Conservation (phyloP, 2,888 invertebrate species). For the Caenorhabditis uteleia region DNA sequence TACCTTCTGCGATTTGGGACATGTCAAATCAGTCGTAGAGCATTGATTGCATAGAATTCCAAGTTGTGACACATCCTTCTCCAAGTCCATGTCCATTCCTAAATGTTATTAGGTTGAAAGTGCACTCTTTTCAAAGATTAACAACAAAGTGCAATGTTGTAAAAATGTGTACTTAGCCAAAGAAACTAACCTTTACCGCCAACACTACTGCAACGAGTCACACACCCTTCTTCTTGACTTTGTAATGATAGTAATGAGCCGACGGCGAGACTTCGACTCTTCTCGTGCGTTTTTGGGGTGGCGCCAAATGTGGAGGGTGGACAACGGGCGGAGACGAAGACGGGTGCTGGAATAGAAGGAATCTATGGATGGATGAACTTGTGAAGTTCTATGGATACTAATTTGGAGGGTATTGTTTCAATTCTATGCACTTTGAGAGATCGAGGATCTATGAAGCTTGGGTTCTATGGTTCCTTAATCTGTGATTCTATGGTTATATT, state of each 20-base stretch:
- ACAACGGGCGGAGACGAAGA: slow-evolving; percentile 33
- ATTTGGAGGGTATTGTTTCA: no score
- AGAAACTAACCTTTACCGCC: background rate
- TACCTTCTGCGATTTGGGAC: slow-evolving; percentile 49
- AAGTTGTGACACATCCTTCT: slow-evolving; percentile 44
- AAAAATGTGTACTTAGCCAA: no score
- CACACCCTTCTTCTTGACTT: background rate
- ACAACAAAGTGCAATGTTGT: no score
- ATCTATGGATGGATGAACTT: no score
- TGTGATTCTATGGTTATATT: no score
- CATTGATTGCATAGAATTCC: slow-evolving; percentile 52
- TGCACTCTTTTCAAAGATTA: background rate
- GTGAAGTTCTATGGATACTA: no score
- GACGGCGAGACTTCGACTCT: slow-evolving; percentile 15
- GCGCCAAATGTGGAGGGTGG: slow-evolving; percentile 9
- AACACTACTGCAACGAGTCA: background rate
- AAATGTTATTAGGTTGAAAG: slow-evolving; percentile 10
- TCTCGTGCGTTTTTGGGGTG: slow-evolving; percentile 11
- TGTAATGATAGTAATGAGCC: slow-evolving; percentile 25
- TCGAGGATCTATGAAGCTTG: no score
- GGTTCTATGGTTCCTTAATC: no score
- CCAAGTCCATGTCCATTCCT: slow-evolving; percentile 29
- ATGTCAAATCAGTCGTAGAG: slow-evolving; percentile 46
- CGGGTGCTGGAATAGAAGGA: slow-evolving; percentile 16
- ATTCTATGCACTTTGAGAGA: no score